Percentiles rank a stretch among this genome's conserved stretches.
Evolutionary conservation across 2,797 vertebrate species (phyloP).

Genomic region (Bradypus variegatus): DNA sequence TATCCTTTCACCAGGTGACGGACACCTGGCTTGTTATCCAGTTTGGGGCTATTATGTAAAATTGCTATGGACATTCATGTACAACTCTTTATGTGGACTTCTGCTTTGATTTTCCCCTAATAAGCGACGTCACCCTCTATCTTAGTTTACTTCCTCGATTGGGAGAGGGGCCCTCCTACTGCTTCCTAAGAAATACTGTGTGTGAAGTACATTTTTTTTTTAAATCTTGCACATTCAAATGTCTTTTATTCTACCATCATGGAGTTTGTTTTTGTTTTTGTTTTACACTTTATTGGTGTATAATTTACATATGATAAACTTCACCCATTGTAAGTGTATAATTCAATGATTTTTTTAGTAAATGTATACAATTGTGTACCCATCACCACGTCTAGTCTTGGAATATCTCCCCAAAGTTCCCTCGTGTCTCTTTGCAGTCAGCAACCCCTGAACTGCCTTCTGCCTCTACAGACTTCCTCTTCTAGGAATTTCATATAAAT

Average conservation of each 20-base stretch:
- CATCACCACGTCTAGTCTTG: not conserved
- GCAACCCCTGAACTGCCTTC: not conserved
- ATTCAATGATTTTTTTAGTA: not conserved
- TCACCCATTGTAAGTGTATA: not conserved
- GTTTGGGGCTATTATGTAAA: not conserved
- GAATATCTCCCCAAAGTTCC: not conserved
- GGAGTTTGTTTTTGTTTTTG: not conserved
- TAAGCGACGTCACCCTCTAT: not conserved
- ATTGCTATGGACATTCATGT: not conserved
- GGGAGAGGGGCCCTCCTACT: not conserved
- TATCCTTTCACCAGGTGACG: not conserved
- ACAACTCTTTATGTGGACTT: not conserved
- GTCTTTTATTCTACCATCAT: not conserved
- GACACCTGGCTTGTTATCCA: not conserved
- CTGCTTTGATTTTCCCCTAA: not conserved
- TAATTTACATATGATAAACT: not conserved
- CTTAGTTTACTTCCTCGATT: not conserved
- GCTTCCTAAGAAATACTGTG: not conserved
- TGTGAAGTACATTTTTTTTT: not conserved
- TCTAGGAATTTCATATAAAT: not conserved
- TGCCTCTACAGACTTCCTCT: not conserved
- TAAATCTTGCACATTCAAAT: not conserved
- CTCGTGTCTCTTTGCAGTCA: not conserved
- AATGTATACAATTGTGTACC: slow-evolving; percentile 1
- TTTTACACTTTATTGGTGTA: not conserved